Conservation (phyloP, 2,113 vertebrate species). For the Eubucco bourcierii region DNA sequence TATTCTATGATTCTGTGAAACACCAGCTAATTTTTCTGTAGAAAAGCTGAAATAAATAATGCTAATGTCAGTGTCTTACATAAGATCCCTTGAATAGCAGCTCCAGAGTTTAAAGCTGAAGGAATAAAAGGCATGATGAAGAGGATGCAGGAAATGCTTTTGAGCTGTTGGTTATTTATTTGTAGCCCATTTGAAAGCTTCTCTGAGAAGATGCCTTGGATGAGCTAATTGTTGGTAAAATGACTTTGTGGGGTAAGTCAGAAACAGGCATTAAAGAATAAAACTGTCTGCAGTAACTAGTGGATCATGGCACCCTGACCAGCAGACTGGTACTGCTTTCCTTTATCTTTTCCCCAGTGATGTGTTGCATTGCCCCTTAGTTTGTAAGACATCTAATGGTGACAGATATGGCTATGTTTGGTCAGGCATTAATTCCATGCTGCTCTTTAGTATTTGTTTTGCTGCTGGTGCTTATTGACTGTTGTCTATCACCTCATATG, state of each 20-base stretch:
- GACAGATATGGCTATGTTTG: not conserved
- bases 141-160: not conserved
- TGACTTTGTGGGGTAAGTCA: not conserved
- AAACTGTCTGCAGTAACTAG: not conserved
- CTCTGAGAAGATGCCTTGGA: not conserved
- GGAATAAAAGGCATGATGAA: conserved; percentile 1
- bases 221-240: not conserved
- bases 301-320: not conserved
- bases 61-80: not conserved
- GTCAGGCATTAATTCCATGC: not conserved
- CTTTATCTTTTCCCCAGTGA: not conserved
- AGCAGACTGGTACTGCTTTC: not conserved
- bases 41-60: not conserved
- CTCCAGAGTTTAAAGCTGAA: not conserved
- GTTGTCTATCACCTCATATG: not conserved
- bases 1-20: not conserved
- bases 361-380: not conserved
- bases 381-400: not conserved
- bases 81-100: not conserved
- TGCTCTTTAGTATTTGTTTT: not conserved
- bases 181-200: not conserved
- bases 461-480: not conserved
- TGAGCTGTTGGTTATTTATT: not conserved
- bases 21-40: not conserved
- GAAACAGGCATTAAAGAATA: not conserved